These are phyloP conservation scores for Zosterops pallidus DNA, from an alignment of 2,113 vertebrate species.

Conservation along the genomic window DNA sequence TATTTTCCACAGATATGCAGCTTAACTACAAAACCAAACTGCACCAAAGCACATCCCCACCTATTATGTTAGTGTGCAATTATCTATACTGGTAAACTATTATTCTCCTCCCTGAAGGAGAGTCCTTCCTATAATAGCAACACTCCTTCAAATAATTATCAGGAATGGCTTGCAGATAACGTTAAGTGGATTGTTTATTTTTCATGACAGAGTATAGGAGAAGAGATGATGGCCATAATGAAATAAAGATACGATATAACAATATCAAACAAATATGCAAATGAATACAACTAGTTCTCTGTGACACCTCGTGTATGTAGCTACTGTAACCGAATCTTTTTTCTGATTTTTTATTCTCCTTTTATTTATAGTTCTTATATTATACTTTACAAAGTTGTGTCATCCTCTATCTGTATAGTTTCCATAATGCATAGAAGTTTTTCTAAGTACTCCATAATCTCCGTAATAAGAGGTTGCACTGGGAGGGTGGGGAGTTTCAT, in stretches of 20 bases:
- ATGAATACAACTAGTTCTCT: background rate
- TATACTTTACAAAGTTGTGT: background rate
- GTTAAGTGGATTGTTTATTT: background rate
- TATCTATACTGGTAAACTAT: background rate
- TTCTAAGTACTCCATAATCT: background rate
- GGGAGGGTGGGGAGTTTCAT: background rate
- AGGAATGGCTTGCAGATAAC: background rate
- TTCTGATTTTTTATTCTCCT: background rate
- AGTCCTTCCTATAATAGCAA: background rate
- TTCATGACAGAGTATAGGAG: background rate
- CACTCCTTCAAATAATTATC: background rate
- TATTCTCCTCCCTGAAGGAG: background rate
- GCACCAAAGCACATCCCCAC: background rate
- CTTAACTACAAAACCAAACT: background rate
- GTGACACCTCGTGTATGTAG: background rate
- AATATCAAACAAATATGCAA: background rate
- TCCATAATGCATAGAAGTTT: background rate
- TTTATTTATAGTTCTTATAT: background rate
- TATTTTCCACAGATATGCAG: background rate
- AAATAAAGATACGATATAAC: background rate
- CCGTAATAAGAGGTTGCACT: background rate
- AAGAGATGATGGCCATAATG: background rate
- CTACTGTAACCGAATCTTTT: background rate
- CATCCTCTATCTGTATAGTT: background rate
- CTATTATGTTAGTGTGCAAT: background rate